These are phyloP conservation scores for Pocillopora grandis DNA, from an alignment of 92 coral and sea anemone genomes.

Conservation along the genomic window DNA sequence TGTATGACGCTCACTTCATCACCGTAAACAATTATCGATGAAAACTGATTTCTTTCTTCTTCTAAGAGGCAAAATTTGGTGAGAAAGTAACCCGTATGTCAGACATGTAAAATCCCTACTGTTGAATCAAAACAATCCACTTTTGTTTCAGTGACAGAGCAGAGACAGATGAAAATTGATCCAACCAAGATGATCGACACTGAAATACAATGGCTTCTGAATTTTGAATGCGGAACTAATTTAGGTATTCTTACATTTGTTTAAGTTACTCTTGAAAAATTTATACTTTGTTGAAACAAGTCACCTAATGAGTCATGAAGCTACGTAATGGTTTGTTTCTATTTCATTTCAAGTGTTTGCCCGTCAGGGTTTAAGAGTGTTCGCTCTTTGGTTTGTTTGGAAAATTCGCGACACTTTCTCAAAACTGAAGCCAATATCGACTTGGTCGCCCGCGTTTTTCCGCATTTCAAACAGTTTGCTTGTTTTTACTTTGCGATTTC, in stretches of 20 bases:
- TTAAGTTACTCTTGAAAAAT: not conserved
- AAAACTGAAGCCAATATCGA: not conserved
- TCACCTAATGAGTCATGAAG: too few relatives aligned
- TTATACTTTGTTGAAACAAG: not conserved
- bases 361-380: too few relatives aligned
- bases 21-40: too few relatives aligned
- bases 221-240: slow-evolving; percentile 71
- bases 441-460: not conserved
- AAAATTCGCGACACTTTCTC: not conserved
- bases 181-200: slow-evolving; percentile 80
- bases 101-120: too few relatives aligned
- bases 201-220: slow-evolving; percentile 80
- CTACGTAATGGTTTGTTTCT: too few relatives aligned
- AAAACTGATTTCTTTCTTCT: too few relatives aligned
- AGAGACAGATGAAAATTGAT: slow-evolving; percentile 81
- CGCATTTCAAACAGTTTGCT: too few relatives aligned
- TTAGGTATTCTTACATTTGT: slow-evolving; percentile 39
- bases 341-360: too few relatives aligned
- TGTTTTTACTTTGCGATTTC: too few relatives aligned
- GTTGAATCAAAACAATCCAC: not conserved
- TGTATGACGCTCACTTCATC: too few relatives aligned
- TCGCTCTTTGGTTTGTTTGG: not conserved
- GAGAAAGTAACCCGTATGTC: too few relatives aligned
- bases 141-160: slow-evolving; percentile 67
- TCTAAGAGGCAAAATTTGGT: too few relatives aligned